These are phyloP conservation scores for Camponotus vicinus DNA, from an alignment of 1,140 invertebrate species.

Conservation along the genomic window DNA sequence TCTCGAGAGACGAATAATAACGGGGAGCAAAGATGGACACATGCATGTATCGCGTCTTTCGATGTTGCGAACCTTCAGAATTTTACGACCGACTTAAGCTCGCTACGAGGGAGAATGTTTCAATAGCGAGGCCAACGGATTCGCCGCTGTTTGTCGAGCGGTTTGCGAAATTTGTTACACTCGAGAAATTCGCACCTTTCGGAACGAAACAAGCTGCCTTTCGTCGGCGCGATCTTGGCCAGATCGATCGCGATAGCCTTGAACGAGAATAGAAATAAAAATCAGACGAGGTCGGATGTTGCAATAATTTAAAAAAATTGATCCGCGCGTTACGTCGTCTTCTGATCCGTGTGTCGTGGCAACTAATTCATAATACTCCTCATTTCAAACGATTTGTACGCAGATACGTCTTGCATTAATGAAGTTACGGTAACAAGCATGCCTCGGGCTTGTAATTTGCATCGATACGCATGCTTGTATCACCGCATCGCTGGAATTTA, in stretches of 20 bases:
- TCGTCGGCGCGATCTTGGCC: not conserved
- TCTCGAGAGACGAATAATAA: slow-evolving; percentile 12
- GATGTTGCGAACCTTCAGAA: slow-evolving; percentile 36
- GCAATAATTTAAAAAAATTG: slow-evolving; percentile 22
- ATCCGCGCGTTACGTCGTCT: not conserved
- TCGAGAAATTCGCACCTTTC: slow-evolving; percentile 21
- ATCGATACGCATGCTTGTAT: slow-evolving; percentile 56
- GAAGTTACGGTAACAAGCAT: slow-evolving; percentile 25
- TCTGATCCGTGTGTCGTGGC: not conserved
- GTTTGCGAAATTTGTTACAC: slow-evolving; percentile 49
- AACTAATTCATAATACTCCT: not conserved
- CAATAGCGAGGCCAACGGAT: slow-evolving; percentile 23
- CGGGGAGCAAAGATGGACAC: not conserved
- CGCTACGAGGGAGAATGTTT: not conserved
- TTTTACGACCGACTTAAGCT: slow-evolving; percentile 48
- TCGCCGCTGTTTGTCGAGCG: slow-evolving; percentile 12
- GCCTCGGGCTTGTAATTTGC: slow-evolving; percentile 55
- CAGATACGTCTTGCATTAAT: slow-evolving; percentile 42
- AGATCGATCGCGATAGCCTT: not conserved
- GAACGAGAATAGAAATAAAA: not conserved
- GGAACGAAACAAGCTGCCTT: slow-evolving; percentile 22
- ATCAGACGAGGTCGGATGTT: not conserved
- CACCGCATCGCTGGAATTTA: slow-evolving; percentile 46
- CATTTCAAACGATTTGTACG: not conserved
- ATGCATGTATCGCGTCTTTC: not conserved